Evolutionary conservation across 2,113 vertebrate species (phyloP).

Genomic region (Phalacrocorax brasilianus): DNA sequence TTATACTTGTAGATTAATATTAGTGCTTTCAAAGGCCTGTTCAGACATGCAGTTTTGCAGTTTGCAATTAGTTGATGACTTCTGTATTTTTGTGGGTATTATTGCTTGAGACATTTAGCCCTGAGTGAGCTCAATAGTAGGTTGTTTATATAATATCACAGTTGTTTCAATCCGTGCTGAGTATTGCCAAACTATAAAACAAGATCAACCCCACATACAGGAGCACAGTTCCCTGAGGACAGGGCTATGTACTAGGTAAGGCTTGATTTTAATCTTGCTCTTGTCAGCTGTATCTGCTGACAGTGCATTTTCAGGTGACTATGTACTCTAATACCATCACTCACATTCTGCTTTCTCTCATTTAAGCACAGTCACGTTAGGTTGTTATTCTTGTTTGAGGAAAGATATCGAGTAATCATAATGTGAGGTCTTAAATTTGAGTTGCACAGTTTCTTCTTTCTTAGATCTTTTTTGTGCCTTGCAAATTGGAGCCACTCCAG

Average conservation of each 20-base stretch:
- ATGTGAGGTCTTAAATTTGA: neutral
- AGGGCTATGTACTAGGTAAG: neutral
- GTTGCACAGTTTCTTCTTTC: neutral
- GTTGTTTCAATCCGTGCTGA: neutral
- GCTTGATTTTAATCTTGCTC: slow-evolving; percentile 4
- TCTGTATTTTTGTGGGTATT: neutral
- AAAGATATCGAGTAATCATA: neutral
- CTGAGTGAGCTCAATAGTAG: neutral
- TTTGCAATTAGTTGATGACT: neutral
- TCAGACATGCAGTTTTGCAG: neutral
- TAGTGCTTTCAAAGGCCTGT: neutral
- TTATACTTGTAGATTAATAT: neutral
- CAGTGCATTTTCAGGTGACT: slow-evolving; percentile 15
- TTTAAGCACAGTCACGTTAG: neutral
- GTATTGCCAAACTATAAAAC: neutral
- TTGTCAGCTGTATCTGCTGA: slow-evolving; percentile 52
- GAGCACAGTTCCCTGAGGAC: neutral
- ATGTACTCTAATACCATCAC: neutral
- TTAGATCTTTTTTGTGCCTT: neutral
- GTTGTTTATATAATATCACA: neutral
- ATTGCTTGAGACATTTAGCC: neutral
- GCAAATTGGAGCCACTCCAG: neutral
- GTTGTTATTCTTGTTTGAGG: neutral
- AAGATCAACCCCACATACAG: neutral
- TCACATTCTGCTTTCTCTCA: neutral